Percentiles rank a stretch among this genome's conserved stretches.
Evolutionary conservation across 2,113 vertebrate species (phyloP).

Genomic region (Gorsachius goisagi): DNA sequence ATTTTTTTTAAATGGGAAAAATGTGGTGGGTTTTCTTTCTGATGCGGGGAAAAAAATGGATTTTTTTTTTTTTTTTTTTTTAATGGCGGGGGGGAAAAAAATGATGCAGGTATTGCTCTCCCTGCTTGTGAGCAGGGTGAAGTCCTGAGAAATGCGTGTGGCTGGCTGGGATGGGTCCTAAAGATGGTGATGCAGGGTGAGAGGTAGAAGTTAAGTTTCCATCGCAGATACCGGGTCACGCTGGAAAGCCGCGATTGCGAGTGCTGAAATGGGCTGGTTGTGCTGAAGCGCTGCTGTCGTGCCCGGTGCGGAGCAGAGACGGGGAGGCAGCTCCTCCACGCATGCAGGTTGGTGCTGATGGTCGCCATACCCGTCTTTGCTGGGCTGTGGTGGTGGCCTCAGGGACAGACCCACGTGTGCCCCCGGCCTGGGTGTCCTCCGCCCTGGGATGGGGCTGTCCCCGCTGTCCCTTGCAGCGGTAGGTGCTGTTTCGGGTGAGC

Average conservation of each 20-base stretch:
- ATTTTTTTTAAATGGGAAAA: no score
- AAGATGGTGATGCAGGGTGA: fast-evolving
- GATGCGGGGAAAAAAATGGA: no score
- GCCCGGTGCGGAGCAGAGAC: background rate
- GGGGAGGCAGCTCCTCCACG: fast-evolving
- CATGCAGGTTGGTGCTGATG: fast-evolving
- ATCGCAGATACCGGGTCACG: background rate
- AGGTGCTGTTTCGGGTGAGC: fast-evolving
- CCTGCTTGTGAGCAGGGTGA: background rate
- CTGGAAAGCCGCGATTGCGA: fast-evolving
- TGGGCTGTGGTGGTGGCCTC: fast-evolving
- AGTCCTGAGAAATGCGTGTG: fast-evolving
- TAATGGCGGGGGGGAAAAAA: no score
- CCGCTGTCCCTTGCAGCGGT: fast-evolving
- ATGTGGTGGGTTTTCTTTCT: no score
- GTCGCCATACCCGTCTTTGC: fast-evolving
- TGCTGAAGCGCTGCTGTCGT: fast-evolving
- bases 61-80: background rate
- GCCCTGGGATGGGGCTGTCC: background rate
- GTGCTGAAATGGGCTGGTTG: fast-evolving
- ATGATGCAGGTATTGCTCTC: fast-evolving
- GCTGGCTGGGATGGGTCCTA: background rate
- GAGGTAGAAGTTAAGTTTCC: background rate
- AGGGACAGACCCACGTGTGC: fast-evolving
- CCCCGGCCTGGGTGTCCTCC: background rate